Conservation (phyloP, 2,888 invertebrate species). For the Amphimallon solstitiale region DNA sequence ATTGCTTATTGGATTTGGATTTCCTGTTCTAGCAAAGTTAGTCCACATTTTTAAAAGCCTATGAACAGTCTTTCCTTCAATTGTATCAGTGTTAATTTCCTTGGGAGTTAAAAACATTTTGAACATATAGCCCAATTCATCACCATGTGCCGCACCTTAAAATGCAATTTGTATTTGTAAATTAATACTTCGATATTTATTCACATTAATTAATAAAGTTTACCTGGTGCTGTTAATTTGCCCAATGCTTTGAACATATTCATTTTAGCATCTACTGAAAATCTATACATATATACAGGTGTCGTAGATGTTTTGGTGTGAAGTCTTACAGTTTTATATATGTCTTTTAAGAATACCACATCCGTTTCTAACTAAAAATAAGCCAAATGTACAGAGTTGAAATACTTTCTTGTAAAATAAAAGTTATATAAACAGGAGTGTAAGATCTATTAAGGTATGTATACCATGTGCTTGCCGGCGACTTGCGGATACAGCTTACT, state of each 20-base stretch:
- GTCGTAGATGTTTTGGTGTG: slow-evolving; percentile 38
- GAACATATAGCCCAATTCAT: slow-evolving; percentile 54
- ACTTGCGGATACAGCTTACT: too few relatives aligned
- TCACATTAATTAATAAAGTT: background rate
- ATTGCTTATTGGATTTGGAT: slow-evolving; percentile 46
- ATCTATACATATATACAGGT: slow-evolving; percentile 51
- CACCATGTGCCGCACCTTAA: slow-evolving; percentile 52
- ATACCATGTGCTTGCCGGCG: too few relatives aligned
- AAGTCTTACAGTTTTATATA: slow-evolving; percentile 43
- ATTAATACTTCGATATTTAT: background rate
- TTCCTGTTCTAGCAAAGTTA: slow-evolving; percentile 52
- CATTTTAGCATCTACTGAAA: slow-evolving; percentile 45
- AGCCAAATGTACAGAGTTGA: too few relatives aligned
- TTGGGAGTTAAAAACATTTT: slow-evolving; percentile 43
- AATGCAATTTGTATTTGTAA: slow-evolving; percentile 1
- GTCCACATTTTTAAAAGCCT: slow-evolving; percentile 52
- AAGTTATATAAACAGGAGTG: too few relatives aligned
- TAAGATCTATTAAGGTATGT: too few relatives aligned
- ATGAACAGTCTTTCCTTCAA: slow-evolving; percentile 47
- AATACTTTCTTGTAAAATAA: too few relatives aligned
- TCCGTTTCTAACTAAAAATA: slow-evolving; percentile 49
- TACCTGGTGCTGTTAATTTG: slow-evolving; percentile 42
- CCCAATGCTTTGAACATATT: slow-evolving; percentile 46
- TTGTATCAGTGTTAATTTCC: slow-evolving; percentile 38
- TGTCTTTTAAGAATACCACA: slow-evolving; percentile 45